Evolutionary conservation across 2,113 vertebrate species (phyloP).

Genomic region (Capreolus pygargus): DNA sequence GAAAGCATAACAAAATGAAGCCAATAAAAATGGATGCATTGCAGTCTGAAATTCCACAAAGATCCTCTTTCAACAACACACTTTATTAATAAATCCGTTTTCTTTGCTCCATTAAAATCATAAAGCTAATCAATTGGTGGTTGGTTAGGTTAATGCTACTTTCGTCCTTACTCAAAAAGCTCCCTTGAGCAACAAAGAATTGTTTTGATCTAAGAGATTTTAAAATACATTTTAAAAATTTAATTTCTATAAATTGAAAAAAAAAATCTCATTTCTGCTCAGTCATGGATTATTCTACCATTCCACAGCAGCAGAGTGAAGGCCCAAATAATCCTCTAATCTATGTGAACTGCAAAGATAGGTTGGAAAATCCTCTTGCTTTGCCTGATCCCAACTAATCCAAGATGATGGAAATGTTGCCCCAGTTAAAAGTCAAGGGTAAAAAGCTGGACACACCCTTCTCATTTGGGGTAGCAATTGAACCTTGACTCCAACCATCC

Average conservation of each 20-base stretch:
- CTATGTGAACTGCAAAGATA: neutral
- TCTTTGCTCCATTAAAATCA: slow-evolving; percentile 52
- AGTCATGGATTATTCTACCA: neutral
- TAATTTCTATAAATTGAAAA: slow-evolving; percentile 39
- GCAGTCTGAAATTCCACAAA: slow-evolving; percentile 18
- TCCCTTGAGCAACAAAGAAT: slow-evolving; percentile 24
- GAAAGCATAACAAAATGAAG: slow-evolving; percentile 63
- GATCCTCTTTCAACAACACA: slow-evolving; percentile 8
- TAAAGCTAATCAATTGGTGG: slow-evolving; percentile 38
- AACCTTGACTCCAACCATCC: neutral
- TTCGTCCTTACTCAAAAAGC: slow-evolving; percentile 16
- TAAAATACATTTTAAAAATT: slow-evolving; percentile 41
- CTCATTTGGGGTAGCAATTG: neutral
- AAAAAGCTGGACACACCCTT: neutral
- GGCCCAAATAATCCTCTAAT: neutral
- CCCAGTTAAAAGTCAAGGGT: neutral
- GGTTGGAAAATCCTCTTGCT: neutral
- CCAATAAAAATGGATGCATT: slow-evolving; percentile 12
- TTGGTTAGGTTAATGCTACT: slow-evolving; percentile 33
- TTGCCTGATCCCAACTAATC: neutral
- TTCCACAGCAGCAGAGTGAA: neutral
- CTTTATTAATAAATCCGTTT: slow-evolving; percentile 39
- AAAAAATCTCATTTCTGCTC: neutral
- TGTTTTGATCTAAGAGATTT: slow-evolving; percentile 44
- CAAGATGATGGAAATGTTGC: neutral